Base-by-base conservation (phyloP, 2,888 invertebrate genomes). In the Tanypteryx hageni region DNA sequence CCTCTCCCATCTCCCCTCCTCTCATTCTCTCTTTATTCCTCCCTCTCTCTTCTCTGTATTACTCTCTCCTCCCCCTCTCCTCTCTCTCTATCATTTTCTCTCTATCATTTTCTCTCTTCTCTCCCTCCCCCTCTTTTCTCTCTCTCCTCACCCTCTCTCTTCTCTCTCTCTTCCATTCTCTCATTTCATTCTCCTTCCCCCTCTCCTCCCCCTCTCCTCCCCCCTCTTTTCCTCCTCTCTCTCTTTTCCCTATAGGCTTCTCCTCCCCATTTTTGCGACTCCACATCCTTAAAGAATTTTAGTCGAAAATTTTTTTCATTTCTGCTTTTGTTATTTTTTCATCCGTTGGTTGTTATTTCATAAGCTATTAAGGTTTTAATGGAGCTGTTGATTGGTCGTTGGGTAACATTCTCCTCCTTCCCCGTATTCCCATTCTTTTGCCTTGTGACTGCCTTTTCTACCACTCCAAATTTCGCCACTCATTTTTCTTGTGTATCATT, bases 331-430 rank as follows among this genome's bases (percentile, higher is more conserved):
- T 22, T 27, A 27, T 76, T 76, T 11, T 61, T 89, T 64, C 3
- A 64, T n/a, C 44, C 44, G 61, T 89, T 44, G 10, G 18, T 31
- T 64, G 18, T 89, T 64, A 83, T 68, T 64, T 44, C 27, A 68
- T 13, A 27, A 64, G 56, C 64, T 18, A 64, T 89, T 31, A 89
- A 56, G 56, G 44, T n/a, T 76, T 44, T 64, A 89, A 89, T 89
- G 44, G 89, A 44, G 64, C 64, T 61, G 61, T 64, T 89, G 61
- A 64, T 89, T 27, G 89, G 31, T 44, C 18, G 59, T 44, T 61
- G 31, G 22, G 64, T 11, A 22, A n/a, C 18, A n/a, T 89, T 9
- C 61, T 44, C 10, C 58, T 10, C 31, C 64, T 13, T 64, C 89
- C 10, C 61, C 31, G 1, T n/a, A 44, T 64, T 2, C 86, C 82